Evolutionary conservation across 2,888 invertebrate species (phyloP).

Genomic region (Heliconius erato): DNA sequence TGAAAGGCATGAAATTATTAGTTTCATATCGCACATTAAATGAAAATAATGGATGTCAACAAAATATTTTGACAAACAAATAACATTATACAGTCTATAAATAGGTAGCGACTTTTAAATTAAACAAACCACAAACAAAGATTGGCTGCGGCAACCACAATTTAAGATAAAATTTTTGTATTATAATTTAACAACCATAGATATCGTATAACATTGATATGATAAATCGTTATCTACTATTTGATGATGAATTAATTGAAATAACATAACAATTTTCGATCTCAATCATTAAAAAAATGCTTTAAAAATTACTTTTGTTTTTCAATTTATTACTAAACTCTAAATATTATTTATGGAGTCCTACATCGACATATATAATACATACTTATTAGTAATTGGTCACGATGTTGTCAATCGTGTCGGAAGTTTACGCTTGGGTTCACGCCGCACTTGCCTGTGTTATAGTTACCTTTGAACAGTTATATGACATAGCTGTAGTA

Average conservation of each 20-base stretch:
- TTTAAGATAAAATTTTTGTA: constrained; percentile 1
- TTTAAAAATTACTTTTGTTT: background rate
- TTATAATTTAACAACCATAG: constrained; percentile 7
- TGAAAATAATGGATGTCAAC: background rate
- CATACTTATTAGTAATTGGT: constrained; percentile 16
- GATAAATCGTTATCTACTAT: background rate
- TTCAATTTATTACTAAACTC: background rate
- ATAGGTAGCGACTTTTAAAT: background rate
- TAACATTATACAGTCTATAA: background rate
- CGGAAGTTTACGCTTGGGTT: constrained; percentile 79
- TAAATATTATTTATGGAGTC: constrained; percentile 37
- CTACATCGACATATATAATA: constrained; percentile 37
- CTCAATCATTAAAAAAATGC: background rate
- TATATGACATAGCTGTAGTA: background rate
- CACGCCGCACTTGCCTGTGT: constrained; percentile 69
- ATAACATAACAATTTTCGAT: background rate
- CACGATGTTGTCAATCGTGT: constrained; percentile 69
- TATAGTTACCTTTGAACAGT: constrained; percentile 61
- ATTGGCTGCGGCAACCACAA: background rate
- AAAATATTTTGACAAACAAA: background rate
- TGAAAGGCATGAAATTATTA: background rate
- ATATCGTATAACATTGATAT: background rate
- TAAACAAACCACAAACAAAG: background rate
- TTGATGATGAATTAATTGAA: background rate
- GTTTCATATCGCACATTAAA: background rate